Percentiles rank a stretch among this genome's conserved stretches.
These are phyloP conservation scores for Drosophila carrolli DNA, from an alignment of 1,140 invertebrate species.

Conservation along the genomic window DNA sequence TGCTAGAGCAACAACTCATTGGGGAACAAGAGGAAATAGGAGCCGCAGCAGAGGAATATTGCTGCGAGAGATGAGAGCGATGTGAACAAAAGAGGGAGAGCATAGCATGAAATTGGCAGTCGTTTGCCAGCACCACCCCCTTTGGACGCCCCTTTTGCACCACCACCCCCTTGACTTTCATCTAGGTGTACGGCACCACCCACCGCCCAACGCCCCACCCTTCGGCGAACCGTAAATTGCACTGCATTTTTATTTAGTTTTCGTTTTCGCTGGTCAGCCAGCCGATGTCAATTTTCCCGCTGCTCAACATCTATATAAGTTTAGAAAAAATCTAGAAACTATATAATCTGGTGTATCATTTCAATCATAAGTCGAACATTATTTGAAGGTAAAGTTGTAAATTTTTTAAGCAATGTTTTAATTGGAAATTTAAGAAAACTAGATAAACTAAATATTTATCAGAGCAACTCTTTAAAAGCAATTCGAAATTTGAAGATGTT, in stretches of 20 bases:
- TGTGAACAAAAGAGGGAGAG: constrained; percentile 49
- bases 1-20: constrained; percentile 17
- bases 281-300: constrained; percentile 61
- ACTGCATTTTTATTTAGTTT: constrained; percentile 75
- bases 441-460: no score
- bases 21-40: constrained; percentile 6
- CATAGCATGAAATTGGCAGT: constrained; percentile 70
- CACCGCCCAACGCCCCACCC: background rate
- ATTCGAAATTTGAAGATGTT: background rate
- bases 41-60: constrained; percentile 5
- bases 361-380: no score
- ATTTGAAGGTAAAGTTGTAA: no score
- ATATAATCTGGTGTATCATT: no score
- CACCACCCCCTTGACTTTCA: background rate
- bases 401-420: no score
- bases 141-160: background rate
- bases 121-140: constrained; percentile 9
- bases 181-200: constrained; percentile 1
- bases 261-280: constrained; percentile 45
- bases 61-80: constrained; percentile 13
- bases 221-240: constrained; percentile 54
- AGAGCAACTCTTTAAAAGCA: no score
- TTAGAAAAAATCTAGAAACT: background rate
- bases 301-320: background rate
- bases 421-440: no score